Base-by-base conservation (phyloP, 2,113 vertebrate genomes). In the Dunckerocampus dactyliophorus region DNA sequence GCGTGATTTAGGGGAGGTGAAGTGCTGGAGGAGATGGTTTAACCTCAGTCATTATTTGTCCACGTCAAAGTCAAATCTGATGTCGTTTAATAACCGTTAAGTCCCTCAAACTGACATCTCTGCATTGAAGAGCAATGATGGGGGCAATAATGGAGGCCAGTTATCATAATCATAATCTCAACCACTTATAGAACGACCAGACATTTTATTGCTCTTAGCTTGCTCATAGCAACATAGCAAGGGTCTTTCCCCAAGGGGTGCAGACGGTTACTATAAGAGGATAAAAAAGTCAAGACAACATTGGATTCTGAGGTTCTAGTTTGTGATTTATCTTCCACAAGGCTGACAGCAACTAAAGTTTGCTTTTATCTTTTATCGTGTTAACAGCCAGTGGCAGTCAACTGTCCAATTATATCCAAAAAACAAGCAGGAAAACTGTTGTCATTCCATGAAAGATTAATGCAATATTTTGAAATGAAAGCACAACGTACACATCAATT, bases 1-100 rank as follows among this genome's bases (percentile, higher is more conserved):
- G 76, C 67, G 62, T 59, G 69, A 71, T 75, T 76, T 47, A 61
- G 39, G 31, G 31, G 31, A 34, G 31, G 31, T 34, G 31, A 7
- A 1, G 31, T 5, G 31, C 31, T 8, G 31, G 31, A 8, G 39
- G 14, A 13, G 12, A 14, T 43, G 11, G 11, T 14, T 43, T 43
- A 4, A 3, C 39, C 39, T 43, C 13, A 43, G 39, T 43, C 0
- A 19, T 34, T 11, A n/a, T 5, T 37, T 17, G 24, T 28, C 17
- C 4, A 3, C 20, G 8, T 52, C 15, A 19, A 39, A 39, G 19
- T 42, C 37, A 31, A 34, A 12, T 54, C 16, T 12, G 28, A 54
- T 16, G 10, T 37, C 2, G 12, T 34, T 37, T 54, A 17, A 13
- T 42, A 21, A 20, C 34, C 19, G 24, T 28, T 9, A 51, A 28